These are phyloP conservation scores for Pinna nobilis DNA, from an alignment of 1,140 invertebrate species.

Conservation along the genomic window DNA sequence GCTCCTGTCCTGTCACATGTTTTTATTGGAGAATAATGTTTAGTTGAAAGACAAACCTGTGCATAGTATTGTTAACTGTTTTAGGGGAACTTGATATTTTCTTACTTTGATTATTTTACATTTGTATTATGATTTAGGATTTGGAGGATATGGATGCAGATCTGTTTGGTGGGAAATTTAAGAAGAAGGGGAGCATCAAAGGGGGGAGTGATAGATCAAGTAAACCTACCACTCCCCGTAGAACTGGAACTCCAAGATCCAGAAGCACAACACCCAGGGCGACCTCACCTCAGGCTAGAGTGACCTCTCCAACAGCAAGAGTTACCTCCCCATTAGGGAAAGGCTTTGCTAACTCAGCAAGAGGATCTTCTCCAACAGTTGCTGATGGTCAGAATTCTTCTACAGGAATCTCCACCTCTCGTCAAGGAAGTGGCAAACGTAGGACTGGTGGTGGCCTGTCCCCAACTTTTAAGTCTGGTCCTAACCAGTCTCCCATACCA, in stretches of 20 bases:
- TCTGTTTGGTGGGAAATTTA: constrained; percentile 61
- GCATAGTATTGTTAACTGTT: background rate
- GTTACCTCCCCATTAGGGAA: constrained; percentile 41
- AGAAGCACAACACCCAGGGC: constrained; percentile 55
- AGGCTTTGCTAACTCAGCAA: constrained; percentile 18
- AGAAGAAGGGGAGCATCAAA: constrained; percentile 55
- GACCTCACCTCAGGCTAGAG: constrained; percentile 48
- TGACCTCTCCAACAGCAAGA: constrained; percentile 47
- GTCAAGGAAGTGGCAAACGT: constrained; percentile 21
- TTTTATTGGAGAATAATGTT: background rate
- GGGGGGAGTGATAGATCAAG: constrained; percentile 47
- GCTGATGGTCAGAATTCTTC: no score
- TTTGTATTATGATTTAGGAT: constrained; percentile 53
- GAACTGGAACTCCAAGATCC: constrained; percentile 55
- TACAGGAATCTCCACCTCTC: constrained; percentile 6
- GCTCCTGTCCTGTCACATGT: no score
- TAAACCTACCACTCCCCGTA: constrained; percentile 55
- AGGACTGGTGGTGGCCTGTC: constrained; percentile 37
- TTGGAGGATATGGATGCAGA: constrained; percentile 72
- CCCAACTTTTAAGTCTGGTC: constrained; percentile 10
- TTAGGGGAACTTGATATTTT: background rate
- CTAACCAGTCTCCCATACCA: constrained; percentile 2
- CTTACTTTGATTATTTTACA: background rate
- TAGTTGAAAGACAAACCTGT: background rate
- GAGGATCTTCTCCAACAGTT: constrained; percentile 16